Base-by-base conservation (phyloP, 2,113 vertebrate genomes). In the Promerops cafer region DNA sequence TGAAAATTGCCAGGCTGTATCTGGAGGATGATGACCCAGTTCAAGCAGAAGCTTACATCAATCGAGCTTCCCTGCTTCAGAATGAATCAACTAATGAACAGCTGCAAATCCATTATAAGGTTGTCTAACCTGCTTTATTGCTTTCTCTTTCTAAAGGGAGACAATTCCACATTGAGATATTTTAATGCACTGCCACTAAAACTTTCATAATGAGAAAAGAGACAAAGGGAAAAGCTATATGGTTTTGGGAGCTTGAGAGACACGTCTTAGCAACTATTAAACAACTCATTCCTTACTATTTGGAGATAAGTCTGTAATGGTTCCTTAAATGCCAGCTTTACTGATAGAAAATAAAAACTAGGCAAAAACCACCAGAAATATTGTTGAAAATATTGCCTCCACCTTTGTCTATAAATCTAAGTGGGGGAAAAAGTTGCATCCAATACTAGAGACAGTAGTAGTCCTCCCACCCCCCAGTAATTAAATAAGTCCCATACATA, bases 81-180 rank as follows among this genome's bases (percentile, higher is more conserved):
- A 99, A 99, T 49, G 99, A 99, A 89, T 99, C 99, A 56, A 99
- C 99, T 54, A 99, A 99, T 24, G 99, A 99, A 81, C 99, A 99
- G 95, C 98, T 99, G 87, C 99, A 99, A 97, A 99, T 99, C 91
- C 99, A 99, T 95, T 99, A 99, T 93, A 99, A 99, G 99, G 99
- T 98, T 64, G 89, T 33, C 60, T 84, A n/a, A 75, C 77, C 83
- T 94, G 75, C 39, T 83, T 81, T 63, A 19, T 69, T 81, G 35
- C 64, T 68, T 96, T 86, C 77, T 28, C 27, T 76, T 89, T 61
- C 60, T 59, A 21, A 40, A 70, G 64, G 42, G 44, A 78, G 23
- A 30, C n/a, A 20, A 17, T 87, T 75, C 52, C 42, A 40, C 28
- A 6, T 0, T 27, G 33, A 56, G 30, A 6, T 70, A 30, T 18